phyloP scores from a whole-genome alignment of 1,140 invertebrate species.

The Drosophila quadrilineata region DNA sequence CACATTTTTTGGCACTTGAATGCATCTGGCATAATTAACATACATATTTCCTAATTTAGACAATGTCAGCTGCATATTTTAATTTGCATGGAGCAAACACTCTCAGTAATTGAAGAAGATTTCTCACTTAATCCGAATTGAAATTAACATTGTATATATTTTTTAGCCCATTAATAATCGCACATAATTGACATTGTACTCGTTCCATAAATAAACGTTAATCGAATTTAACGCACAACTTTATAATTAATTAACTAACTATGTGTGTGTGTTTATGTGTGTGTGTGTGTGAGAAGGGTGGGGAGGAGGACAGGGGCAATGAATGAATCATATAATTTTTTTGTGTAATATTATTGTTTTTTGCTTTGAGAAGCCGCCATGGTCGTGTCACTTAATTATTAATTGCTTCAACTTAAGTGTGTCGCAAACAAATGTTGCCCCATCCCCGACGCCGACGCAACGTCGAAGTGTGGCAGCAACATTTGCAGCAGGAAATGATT shows the following conservation, averaged over 20 bases:
- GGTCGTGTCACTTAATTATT: constrained; percentile 29
- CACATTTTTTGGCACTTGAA: constrained; percentile 32
- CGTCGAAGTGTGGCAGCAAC: no score
- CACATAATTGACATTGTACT: constrained; percentile 67
- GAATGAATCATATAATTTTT: constrained; percentile 56
- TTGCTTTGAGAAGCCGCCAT: constrained; percentile 30
- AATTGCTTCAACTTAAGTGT: constrained; percentile 33
- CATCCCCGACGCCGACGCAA: no score
- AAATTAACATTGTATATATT: constrained; percentile 33
- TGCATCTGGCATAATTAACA: constrained; percentile 71
- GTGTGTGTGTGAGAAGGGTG: background rate
- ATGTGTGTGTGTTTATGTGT: no score
- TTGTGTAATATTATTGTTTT: no score
- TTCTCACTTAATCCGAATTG: constrained; percentile 14
- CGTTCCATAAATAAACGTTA: constrained; percentile 53
- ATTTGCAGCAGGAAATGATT: constrained; percentile 42
- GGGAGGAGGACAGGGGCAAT: background rate
- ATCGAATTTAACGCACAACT: constrained; percentile 55
- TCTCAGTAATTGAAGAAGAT: constrained; percentile 34
- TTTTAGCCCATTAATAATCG: constrained; percentile 28
- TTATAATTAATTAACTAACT: background rate
- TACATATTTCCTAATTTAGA: constrained; percentile 15
- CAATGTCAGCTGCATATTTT: constrained; percentile 39
- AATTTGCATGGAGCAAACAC: constrained; percentile 12
- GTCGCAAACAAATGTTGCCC: constrained; percentile 1